Base-by-base conservation (phyloP, 2,797 vertebrate genomes). In the Sebastes hubbsi region DNA sequence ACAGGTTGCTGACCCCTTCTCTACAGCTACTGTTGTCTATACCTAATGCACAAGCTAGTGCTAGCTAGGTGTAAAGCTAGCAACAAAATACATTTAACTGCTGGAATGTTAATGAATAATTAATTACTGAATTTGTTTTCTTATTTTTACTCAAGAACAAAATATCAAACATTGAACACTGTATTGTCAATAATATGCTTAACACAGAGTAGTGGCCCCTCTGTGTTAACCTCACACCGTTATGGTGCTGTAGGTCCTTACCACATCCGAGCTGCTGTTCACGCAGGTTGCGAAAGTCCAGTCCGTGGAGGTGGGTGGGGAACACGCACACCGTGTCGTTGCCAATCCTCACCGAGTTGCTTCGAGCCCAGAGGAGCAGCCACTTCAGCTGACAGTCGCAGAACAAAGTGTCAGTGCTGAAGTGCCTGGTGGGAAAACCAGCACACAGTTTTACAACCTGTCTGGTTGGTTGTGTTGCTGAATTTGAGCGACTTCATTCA, bases 311-410 rank as follows among this genome's bases (percentile, higher is more conserved):
- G 90, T 89, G 91, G 2, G 82, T 94, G 81, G 97, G 97, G 89
- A 96, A 97, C 68, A 94, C 83, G 59, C 97, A 98, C 38, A 93
- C 85, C 0, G 97, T 97, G 77, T 96, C 96, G 62, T 98, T 97
- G 0, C 95, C 94, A 20, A 98, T 95, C 64, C 94, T 95, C 81
- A 97, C 95, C 0, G 95, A 95, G 76, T 94, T 92, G 29, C 91
- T 92, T 59, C 92, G 94, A 72, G 96, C 94, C 97, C 97, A 98
- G 13, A 94, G 89, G 81, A 97, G 91, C 75, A 98, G 84, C 97
- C 97, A 97, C 76, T 90, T 95, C 27, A 98, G 94, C 92, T 97
- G 97, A 85, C 97, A 98, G 95, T 98, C 97, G 88, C 97, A 98
- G 87, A 97, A 97, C 80, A 98, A 93, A 3, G 95, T 96, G 84